Evolutionary conservation across 2,113 vertebrate species (phyloP).

Genomic region (Tympanuchus pallidicinctus): DNA sequence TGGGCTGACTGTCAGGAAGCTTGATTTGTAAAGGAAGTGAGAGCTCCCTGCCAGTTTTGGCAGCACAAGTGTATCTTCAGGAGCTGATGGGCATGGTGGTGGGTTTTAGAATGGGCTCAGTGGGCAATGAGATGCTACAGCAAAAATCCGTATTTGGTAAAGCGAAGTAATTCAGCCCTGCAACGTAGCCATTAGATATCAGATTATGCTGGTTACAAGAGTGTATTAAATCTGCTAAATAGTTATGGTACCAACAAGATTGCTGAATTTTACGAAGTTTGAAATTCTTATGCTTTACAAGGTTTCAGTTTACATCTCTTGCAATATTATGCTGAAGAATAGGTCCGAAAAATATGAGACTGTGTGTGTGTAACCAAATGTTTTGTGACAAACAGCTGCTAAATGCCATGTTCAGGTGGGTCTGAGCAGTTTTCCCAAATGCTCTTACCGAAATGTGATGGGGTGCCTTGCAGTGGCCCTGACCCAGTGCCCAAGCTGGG

Average conservation of each 20-base stretch:
- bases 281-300: constrained; percentile 37
- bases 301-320: neutral
- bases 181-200: neutral
- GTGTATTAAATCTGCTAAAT: constrained; percentile 28
- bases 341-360: constrained; percentile 8
- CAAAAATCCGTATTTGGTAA: neutral
- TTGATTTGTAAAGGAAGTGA: neutral
- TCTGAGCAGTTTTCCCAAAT: constrained; percentile 33
- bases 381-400: neutral
- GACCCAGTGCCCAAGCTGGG: neutral
- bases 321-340: constrained; percentile 25
- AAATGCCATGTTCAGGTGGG: neutral
- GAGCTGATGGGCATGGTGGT: rapidly evolving
- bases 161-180: neutral
- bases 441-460: constrained; percentile 52
- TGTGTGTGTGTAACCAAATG: neutral
- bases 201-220: constrained; percentile 22
- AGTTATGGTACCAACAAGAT: neutral
- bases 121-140: neutral
- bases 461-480: constrained; percentile 31
- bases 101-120: neutral
- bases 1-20: neutral
- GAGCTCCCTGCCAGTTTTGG: neutral
- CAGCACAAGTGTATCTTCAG: neutral
- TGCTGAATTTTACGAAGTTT: constrained; percentile 8